Conservation (phyloP, 2,113 vertebrate species). For the Elaphurus davidianus region DNA sequence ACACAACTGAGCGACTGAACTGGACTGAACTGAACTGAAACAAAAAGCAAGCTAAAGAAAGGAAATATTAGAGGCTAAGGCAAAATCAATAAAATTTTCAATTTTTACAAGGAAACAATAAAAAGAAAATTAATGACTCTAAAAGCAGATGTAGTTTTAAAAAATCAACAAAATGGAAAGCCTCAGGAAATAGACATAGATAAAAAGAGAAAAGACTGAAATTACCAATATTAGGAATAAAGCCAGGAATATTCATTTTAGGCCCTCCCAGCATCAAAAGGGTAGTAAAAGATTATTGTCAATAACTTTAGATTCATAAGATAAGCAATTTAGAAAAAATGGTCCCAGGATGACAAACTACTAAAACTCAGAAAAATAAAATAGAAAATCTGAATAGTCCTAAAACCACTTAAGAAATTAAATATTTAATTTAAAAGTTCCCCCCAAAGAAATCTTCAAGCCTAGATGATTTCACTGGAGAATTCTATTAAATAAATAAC, state of each 20-base stretch:
- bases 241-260: not conserved
- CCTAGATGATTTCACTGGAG: not conserved
- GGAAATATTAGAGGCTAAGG: not conserved
- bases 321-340: not conserved
- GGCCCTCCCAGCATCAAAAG: not conserved
- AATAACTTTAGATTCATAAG: not conserved
- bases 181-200: not conserved
- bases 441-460: not conserved
- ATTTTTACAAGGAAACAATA: not conserved
- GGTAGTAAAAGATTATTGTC: not conserved
- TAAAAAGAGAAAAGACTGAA: not conserved
- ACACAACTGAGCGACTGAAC: fast-evolving
- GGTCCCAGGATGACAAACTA: not conserved
- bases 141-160: not conserved
- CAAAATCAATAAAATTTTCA: not conserved
- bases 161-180: not conserved
- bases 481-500: not conserved
- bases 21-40: not conserved
- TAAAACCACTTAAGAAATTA: not conserved
- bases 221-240: not conserved
- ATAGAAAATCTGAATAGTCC: not conserved
- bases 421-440: not conserved
- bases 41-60: not conserved
- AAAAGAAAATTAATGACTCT: not conserved
- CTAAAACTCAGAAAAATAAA: not conserved